Percentiles rank a stretch among this genome's conserved stretches.
phyloP scores from a whole-genome alignment of 1,140 invertebrate species.

The Calliphora vicina region DNA sequence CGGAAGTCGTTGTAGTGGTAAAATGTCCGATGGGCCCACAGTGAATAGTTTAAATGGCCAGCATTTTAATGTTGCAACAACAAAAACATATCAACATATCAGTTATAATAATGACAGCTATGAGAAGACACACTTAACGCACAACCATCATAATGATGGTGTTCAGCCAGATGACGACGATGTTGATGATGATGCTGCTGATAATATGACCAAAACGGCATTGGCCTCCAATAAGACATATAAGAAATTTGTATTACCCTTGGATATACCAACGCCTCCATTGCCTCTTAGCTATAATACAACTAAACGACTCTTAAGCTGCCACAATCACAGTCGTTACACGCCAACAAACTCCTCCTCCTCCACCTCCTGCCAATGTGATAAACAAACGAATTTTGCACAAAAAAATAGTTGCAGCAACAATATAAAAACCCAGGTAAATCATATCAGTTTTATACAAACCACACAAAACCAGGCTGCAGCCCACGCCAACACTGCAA shows the following conservation, averaged over 20 bases:
- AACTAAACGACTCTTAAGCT: background rate
- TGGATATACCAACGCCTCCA: background rate
- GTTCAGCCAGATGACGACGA: background rate
- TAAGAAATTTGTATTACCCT: background rate
- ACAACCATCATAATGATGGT: background rate
- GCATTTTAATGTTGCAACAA: background rate
- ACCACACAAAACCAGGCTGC: background rate
- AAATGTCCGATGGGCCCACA: background rate
- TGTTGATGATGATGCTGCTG: background rate
- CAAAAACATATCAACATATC: background rate
- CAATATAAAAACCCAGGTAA: background rate
- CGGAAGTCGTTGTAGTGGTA: background rate
- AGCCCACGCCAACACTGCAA: too few relatives aligned
- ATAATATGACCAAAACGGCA: background rate
- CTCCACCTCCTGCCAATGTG: background rate
- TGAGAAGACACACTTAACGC: background rate
- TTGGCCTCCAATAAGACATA: background rate
- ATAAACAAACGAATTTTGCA: background rate
- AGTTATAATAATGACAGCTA: background rate
- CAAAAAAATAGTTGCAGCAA: background rate
- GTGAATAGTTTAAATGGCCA: background rate
- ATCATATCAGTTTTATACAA: constrained; percentile 10
- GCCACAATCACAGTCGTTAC: background rate
- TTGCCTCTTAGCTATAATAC: background rate
- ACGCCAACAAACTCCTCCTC: too few relatives aligned